These are phyloP conservation scores for Argyresthia albistria DNA, from an alignment of 2,888 invertebrate species.

Conservation along the genomic window DNA sequence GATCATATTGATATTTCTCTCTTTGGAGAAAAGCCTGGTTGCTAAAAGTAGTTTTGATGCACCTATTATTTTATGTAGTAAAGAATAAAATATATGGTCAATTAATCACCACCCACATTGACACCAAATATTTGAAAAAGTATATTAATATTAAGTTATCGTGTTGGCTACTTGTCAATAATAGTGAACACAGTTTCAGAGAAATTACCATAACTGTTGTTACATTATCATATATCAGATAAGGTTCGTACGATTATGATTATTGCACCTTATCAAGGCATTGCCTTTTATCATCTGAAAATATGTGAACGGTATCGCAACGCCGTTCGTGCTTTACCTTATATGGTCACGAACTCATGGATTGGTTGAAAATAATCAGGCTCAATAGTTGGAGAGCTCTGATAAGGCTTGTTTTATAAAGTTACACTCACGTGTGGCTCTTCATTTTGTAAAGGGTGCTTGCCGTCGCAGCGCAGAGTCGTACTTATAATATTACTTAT, in stretches of 20 bases:
- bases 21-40: too few relatives aligned
- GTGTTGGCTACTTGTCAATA: too few relatives aligned
- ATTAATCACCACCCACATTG: too few relatives aligned
- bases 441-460: conserved; percentile 58
- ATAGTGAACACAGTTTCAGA: too few relatives aligned
- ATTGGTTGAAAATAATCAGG: conserved; percentile 74
- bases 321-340: conserved; percentile 71
- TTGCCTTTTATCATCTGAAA: conserved; percentile 38
- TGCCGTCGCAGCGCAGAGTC: conserved; percentile 47
- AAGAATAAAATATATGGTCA: too few relatives aligned
- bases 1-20: too few relatives aligned
- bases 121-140: too few relatives aligned
- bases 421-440: conserved; percentile 56
- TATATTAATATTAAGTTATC: too few relatives aligned
- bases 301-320: conserved; percentile 25
- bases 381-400: conserved; percentile 64
- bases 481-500: conserved; percentile 17
- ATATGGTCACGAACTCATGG: conserved; percentile 82
- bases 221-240: not conserved
- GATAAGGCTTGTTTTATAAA: conserved; percentile 71
- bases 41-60: too few relatives aligned
- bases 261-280: conserved; percentile 34
- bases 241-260: not conserved
- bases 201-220: too few relatives aligned
- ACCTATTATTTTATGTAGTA: too few relatives aligned